Evolutionary conservation across 2,797 vertebrate genomes (phyloP), one percentile per base, ranked within the genome.

Genomic region (Gouania willdenowi): DNA sequence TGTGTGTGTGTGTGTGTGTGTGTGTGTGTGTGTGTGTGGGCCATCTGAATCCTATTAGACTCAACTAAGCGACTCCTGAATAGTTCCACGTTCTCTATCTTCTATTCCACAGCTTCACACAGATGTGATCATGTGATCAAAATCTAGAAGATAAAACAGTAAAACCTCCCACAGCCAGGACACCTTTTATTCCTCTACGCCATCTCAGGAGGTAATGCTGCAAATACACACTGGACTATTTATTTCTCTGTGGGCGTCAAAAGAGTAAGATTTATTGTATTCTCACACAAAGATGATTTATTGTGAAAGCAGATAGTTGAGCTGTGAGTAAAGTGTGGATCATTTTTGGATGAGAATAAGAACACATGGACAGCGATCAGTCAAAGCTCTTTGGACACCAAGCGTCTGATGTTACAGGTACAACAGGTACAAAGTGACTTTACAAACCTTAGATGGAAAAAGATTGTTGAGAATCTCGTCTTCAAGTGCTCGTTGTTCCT

Each of bases 391-490:
- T 34, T 11, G 2, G 20, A 30, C 25, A 16, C 10, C 1, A 7
- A 3, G 29, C 26, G 16, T 40, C 49, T 56, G 34, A 71, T 62
- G 43, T 14, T 23, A 69, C 43, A 65, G 62, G 44, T 78, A 39
- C 12, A 52, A 69, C 43, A 65, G 62, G 44, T 78, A 39, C 12
- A 52, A 69, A 70, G 6, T 9, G 8, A 3, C 7, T 11, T 1
- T 0, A 1, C 24, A 23, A 90, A 98, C 95, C 94, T 95, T 94
- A 75, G 92, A 91, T 73, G 90, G 77, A 69, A 93, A 89, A 77
- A 97, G 88, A 70, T 86, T 92, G 79, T 89, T 89, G 83, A 98
- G 74, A 49, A 96, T 87, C 79, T 97, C 92, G 75, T 92, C 87
- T 61, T 93, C 92, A 47, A 94, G 64, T 0, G 77, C 79, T 71